A percentile compares a stretch with the other conserved stretches of the same genome.
phyloP scores from a whole-genome alignment of 2,888 invertebrate genomes.

The Diarsia dahlii region DNA sequence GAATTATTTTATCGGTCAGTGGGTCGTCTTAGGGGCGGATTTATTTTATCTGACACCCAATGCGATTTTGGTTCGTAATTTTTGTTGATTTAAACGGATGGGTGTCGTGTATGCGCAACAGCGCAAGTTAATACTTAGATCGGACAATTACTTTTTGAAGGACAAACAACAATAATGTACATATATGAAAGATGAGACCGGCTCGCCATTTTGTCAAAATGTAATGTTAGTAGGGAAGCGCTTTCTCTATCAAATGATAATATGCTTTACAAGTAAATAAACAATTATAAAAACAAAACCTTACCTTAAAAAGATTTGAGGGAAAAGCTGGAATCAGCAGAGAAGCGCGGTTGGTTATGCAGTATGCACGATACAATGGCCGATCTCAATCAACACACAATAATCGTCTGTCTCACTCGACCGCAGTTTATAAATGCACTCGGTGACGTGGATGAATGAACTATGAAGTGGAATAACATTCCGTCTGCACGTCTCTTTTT shows the following conservation, averaged over 20 bases:
- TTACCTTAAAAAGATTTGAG: conserved; percentile 36
- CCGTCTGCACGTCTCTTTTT: neutral
- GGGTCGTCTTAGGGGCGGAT: no score
- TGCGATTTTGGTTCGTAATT: neutral
- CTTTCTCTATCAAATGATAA: neutral
- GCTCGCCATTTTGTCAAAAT: conserved; percentile 22
- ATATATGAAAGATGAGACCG: neutral
- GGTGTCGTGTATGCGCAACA: neutral
- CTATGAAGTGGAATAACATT: neutral
- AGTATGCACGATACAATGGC: conserved; percentile 24
- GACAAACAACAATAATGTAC: neutral
- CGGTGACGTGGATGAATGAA: conserved; percentile 28
- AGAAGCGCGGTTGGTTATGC: neutral
- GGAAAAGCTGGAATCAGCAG: neutral
- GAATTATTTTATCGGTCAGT: no score
- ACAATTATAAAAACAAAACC: neutral
- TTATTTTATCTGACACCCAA: neutral
- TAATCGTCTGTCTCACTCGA: neutral
- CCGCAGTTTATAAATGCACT: conserved; percentile 36
- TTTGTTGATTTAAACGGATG: neutral
- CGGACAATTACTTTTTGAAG: conserved; percentile 10
- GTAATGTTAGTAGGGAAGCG: neutral
- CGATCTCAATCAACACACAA: neutral
- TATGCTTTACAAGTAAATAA: neutral
- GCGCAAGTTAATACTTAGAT: no score